Percentiles rank a stretch among this genome's conserved stretches.
These are phyloP conservation scores for Polydrusus tereticollis DNA, from an alignment of 2,888 invertebrate genomes.

Conservation along the genomic window DNA sequence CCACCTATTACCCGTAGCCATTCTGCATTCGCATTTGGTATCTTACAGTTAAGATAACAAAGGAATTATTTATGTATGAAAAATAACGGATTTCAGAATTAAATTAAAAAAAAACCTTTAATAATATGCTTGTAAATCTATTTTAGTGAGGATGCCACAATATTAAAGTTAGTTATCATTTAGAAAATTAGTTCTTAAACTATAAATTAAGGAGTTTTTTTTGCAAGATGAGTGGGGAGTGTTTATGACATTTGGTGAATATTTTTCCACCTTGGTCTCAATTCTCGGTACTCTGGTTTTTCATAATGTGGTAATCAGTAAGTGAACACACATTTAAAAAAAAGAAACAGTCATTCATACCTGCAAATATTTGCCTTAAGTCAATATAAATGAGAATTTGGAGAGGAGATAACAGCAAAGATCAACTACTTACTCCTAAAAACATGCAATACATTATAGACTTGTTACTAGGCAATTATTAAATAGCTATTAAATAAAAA, in stretches of 20 bases:
- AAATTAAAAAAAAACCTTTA: no score
- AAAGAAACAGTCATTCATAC: not conserved
- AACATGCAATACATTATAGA: not conserved
- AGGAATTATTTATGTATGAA: not conserved
- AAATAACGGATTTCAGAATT: no score
- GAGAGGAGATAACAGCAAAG: not conserved
- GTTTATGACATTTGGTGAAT: no score
- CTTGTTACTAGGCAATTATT: not conserved
- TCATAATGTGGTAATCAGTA: not conserved
- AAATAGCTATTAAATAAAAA: not conserved
- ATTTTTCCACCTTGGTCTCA: no score
- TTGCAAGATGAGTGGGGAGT: no score
- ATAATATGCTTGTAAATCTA: no score
- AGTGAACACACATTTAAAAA: not conserved
- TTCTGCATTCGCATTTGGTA: not conserved
- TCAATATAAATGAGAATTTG: not conserved
- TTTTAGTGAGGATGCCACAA: no score
- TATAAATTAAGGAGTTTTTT: no score
- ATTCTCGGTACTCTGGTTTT: no score
- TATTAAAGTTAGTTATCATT: no score
- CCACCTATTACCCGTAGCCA: conserved; percentile 2
- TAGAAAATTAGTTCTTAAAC: no score
- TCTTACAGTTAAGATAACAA: not conserved
- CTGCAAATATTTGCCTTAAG: conserved; percentile 1
- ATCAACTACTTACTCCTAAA: not conserved